A percentile compares a stretch with the other conserved stretches of the same genome.
Evolutionary conservation across 1,140 invertebrate species (phyloP).

Genomic region (Pseudobourletiella spinata): DNA sequence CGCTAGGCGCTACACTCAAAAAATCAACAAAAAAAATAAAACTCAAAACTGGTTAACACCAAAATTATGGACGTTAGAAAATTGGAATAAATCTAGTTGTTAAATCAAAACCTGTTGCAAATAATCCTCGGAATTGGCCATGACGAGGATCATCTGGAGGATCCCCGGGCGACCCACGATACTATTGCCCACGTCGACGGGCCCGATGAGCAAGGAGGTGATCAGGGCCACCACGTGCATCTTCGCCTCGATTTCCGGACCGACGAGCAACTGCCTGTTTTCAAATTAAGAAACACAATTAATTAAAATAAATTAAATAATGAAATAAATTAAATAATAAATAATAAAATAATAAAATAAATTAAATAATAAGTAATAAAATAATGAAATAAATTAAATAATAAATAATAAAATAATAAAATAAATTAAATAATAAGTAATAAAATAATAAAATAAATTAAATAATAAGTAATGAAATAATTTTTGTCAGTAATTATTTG

Average conservation of each 20-base stretch:
- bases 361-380: too few species aligned
- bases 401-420: too few species aligned
- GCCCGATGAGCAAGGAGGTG: constrained; percentile 81
- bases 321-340: too few species aligned
- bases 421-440: constrained; percentile 1
- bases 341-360: too few species aligned
- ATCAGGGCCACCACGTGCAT: constrained; percentile 78
- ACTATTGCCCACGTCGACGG: constrained; percentile 86
- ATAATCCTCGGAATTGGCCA: constrained; percentile 79
- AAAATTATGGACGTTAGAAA: too few species aligned
- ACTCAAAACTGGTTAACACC: too few species aligned
- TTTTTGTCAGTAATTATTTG: background rate
- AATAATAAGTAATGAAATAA: background rate
- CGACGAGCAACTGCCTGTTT: constrained; percentile 64
- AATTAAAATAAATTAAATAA: too few species aligned
- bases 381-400: too few species aligned
- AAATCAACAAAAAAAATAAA: background rate
- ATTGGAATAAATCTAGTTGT: too few species aligned
- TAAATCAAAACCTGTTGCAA: constrained; percentile 57
- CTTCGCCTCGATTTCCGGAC: constrained; percentile 83
- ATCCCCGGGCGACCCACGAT: constrained; percentile 87
- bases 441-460: background rate
- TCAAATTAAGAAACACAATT: too few species aligned
- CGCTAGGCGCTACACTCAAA: constrained; percentile 61
- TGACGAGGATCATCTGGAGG: constrained; percentile 91